Percentiles rank a stretch among this genome's conserved stretches.
These are phyloP conservation scores for Hemitrygon akajei DNA, from an alignment of 2,797 vertebrate genomes.

Conservation along the genomic window DNA sequence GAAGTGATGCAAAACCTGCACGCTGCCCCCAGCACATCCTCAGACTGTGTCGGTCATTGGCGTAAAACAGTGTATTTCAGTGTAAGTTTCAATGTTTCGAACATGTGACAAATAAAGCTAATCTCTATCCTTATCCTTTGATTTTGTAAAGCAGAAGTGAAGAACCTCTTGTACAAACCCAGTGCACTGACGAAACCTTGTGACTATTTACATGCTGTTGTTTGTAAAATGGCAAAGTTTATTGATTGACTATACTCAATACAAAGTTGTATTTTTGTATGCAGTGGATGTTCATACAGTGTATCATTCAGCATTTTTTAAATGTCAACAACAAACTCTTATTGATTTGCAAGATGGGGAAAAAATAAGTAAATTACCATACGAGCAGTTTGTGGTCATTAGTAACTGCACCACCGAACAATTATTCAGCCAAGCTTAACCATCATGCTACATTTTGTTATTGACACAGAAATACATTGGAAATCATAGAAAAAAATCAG, in stretches of 20 bases:
- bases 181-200: constrained; percentile 67
- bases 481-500: constrained; percentile 40
- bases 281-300: constrained; percentile 73
- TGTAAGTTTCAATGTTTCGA: too few species aligned
- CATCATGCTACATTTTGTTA: constrained; percentile 58
- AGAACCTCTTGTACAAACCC: constrained; percentile 53
- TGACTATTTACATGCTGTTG: constrained; percentile 75
- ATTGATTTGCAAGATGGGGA: constrained; percentile 92
- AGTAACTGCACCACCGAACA: constrained; percentile 65
- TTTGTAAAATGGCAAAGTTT: constrained; percentile 85
- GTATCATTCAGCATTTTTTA: constrained; percentile 75
- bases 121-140: constrained; percentile 39
- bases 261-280: constrained; percentile 79
- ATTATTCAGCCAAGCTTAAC: constrained; percentile 70
- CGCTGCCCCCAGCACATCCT: too few species aligned
- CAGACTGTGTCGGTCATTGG: too few species aligned
- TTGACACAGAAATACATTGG: constrained; percentile 57
- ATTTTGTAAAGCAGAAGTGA: constrained; percentile 72
- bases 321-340: constrained; percentile 82
- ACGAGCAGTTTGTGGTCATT: constrained; percentile 70
- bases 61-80: too few species aligned
- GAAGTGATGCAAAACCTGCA: too few species aligned
- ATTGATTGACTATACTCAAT: constrained; percentile 83
- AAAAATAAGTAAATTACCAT: constrained; percentile 78
- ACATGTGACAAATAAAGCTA: too few species aligned